Base-by-base conservation (phyloP, 2,113 vertebrate species). In the Ifrita kowaldi region DNA sequence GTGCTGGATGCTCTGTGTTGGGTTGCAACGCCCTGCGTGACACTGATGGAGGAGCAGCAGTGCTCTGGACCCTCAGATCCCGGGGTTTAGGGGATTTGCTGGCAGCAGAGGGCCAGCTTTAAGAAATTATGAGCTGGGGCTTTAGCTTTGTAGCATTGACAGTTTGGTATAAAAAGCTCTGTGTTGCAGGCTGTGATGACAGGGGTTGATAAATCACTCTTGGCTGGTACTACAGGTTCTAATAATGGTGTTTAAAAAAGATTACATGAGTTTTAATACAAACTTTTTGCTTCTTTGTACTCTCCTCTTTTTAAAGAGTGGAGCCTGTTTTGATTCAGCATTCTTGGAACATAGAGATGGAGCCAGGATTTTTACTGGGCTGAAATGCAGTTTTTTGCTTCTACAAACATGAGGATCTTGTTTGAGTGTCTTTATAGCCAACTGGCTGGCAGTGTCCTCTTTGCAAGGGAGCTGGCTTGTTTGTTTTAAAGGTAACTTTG, bases 191-290 rank as follows among this genome's bases (percentile, higher is more conserved):
- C 76, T 92, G 77, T 1, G 79, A 92, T 95, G 92, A 96, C 93
- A 94, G 60, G 52, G 76, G 55, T 44, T 94, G 95, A 93, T 96
- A 95, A 96, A 96, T 96, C 76, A 71, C 65, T 83, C 82, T 91
- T 94, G 92, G 93, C 92, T 90, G 86, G 83, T 94, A 79, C 69
- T 92, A 67, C 64, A 90, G 90, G 80, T 96, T 95, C 80, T 59
- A 95, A 92, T 95, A 96, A 93, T 87, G 93, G 68, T 96, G 53
- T 94, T 95, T 95, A 87, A 39, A 93, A 89, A 92, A 93, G 85
- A 96, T 94, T 94, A 95, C 92, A 89, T 89, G 88, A 73, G 86
- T 71, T 93, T 96, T 93, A 96, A 79, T 96, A 68, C 57, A 70
- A 90, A 94, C 63, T 94, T 96, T 62, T 94, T 89, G 65, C 62